A percentile compares a stretch with the other conserved stretches of the same genome.
Evolutionary conservation across 1,140 invertebrate species (phyloP).

Genomic region (Mesaphorura yosii): DNA sequence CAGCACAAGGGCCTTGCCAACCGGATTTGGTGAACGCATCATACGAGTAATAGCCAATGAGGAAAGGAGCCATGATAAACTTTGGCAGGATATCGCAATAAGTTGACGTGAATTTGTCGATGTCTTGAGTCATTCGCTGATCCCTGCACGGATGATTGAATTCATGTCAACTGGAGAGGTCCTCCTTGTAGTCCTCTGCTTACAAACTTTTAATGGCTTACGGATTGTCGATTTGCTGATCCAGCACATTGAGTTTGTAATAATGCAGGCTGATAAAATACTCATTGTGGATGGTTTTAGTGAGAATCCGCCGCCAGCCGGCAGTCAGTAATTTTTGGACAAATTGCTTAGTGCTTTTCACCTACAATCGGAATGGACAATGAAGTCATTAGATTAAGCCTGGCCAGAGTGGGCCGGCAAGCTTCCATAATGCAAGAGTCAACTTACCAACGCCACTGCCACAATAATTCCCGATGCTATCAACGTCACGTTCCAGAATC

Average conservation of each 20-base stretch:
- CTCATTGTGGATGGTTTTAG: slow-evolving; percentile 37
- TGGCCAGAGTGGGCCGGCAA: too few relatives aligned
- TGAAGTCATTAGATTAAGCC: slow-evolving; percentile 3
- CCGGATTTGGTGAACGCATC: slow-evolving; percentile 40
- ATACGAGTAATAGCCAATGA: slow-evolving; percentile 45
- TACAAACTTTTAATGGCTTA: slow-evolving; percentile 32
- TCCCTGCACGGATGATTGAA: slow-evolving; percentile 36
- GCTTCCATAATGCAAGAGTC: background rate
- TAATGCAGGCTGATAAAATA: slow-evolving; percentile 43
- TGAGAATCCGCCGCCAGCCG: slow-evolving; percentile 40
- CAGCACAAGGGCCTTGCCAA: slow-evolving; percentile 45
- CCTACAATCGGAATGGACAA: slow-evolving; percentile 31
- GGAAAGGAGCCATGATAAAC: slow-evolving; percentile 46
- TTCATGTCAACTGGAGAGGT: background rate
- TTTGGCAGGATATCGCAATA: slow-evolving; percentile 41
- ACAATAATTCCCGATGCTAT: slow-evolving; percentile 39
- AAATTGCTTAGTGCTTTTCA: slow-evolving; percentile 37
- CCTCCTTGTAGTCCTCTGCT: background rate
- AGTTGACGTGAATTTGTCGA: slow-evolving; percentile 41
- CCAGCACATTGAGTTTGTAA: slow-evolving; percentile 42
- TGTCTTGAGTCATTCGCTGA: slow-evolving; percentile 48
- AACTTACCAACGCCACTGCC: slow-evolving; percentile 40
- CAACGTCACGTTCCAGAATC: slow-evolving; percentile 37
- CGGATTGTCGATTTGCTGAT: slow-evolving; percentile 44
- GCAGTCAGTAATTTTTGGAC: slow-evolving; percentile 40